Base-by-base conservation (phyloP, 37 sponge, comb jelly and placozoan genomes). In the Oscarella lobularis region DNA sequence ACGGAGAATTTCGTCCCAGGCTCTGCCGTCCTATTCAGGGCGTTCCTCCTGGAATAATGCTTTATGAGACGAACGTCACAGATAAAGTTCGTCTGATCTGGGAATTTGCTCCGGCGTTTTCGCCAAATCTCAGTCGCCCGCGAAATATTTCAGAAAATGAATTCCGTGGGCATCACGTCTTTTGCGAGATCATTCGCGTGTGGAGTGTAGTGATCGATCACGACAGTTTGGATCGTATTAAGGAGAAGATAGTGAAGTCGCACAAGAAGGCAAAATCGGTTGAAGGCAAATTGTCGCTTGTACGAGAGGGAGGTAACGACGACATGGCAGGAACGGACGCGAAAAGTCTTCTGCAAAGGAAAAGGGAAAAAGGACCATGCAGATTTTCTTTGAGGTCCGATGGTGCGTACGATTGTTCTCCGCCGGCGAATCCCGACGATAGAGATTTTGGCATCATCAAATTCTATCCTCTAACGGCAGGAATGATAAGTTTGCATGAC, bases 191-290 rank as follows among this genome's bases (percentile, higher is more conserved):
- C 37, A 82, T 91, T 20, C 75, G 92, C 39, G 37, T 86, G 9
- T 91, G 92, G 92, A 83, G 83, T 20, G 38, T 91, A 55, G 75
- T 91, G 27, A 29, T 39, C 33, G 76, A 82, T 31, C 83, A 86
- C 66, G 71, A 14, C 31, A 5, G 33, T 4, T 29, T 68, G 29
- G 4, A 20, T 4, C 6, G 71, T 5, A 4, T 32, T 4, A 29
- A 34, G 31, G 31, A 4, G 31, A 4, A 20, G 4, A 68, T 68
- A 29, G 6, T 5, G 29, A 32, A 68, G 71, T 68, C 35, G 5
- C 71, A 68, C 33, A 68, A 68, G 71, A 4, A 14, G 33, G 71
- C 35, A 4, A 79, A 86, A 2, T 40, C 40, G 2, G 67, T 74
- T 37, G 65, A 75, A 73, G 76, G 38, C 39, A n/a, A n/a, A n/a